Evolutionary conservation across 2,888 invertebrate species (phyloP).

Genomic region (Syrista parreyssii): DNA sequence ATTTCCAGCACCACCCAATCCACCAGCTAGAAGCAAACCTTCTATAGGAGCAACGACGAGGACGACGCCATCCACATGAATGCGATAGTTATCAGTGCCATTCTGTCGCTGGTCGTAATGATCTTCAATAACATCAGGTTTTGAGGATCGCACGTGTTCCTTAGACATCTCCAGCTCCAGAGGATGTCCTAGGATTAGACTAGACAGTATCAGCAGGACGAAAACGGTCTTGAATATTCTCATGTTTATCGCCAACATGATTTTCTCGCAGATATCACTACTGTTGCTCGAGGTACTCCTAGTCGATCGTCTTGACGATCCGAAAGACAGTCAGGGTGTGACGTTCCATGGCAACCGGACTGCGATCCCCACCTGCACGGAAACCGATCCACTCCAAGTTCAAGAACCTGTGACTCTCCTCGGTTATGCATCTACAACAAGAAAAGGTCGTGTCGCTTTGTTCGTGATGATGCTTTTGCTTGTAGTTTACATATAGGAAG

Average conservation of each 20-base stretch:
- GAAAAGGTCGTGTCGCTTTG: constrained; percentile 1
- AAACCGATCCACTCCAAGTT: constrained; percentile 44
- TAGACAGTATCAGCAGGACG: constrained; percentile 19
- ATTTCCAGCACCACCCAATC: constrained; percentile 40
- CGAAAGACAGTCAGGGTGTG: constrained; percentile 44
- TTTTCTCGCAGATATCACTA: neutral
- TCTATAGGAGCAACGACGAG: constrained; percentile 75
- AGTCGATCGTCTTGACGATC: constrained; percentile 32
- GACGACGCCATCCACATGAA: constrained; percentile 78
- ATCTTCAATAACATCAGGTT: constrained; percentile 26
- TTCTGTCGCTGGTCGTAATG: constrained; percentile 82
- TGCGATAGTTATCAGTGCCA: constrained; percentile 79
- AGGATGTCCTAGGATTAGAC: constrained; percentile 7
- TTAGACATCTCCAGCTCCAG: neutral
- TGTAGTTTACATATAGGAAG: neutral
- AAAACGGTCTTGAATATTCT: constrained; percentile 50
- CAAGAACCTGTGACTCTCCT: constrained; percentile 46
- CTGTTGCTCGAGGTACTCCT: neutral
- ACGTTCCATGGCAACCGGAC: neutral
- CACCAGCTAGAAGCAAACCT: constrained; percentile 70
- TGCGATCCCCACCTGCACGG: constrained; percentile 44
- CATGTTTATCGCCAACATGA: constrained; percentile 47
- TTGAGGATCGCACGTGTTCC: neutral
- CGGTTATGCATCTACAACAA: constrained; percentile 5
- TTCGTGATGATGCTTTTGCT: neutral